Evolutionary conservation across 2,113 vertebrate species (phyloP).

Genomic region (Chamaetylas fuelleborni): DNA sequence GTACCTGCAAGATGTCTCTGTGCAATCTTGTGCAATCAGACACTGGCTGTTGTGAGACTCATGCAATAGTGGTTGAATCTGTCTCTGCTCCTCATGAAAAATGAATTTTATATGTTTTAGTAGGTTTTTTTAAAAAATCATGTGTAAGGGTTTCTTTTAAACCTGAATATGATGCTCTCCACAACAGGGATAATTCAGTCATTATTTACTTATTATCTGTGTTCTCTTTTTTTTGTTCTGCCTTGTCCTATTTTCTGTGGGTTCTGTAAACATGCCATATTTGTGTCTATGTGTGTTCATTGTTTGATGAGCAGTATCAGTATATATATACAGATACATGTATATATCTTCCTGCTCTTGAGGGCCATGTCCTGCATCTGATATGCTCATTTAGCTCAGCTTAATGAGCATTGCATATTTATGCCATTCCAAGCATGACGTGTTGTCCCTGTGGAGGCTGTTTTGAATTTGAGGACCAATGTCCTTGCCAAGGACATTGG

Average conservation of each 20-base stretch:
- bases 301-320: background rate
- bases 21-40: background rate
- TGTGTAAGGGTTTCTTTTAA: background rate
- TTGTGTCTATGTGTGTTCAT: constrained; percentile 2
- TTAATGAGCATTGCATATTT: constrained; percentile 45
- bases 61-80: background rate
- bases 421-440: constrained; percentile 24
- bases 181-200: background rate
- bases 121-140: background rate
- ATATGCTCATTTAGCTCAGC: constrained; percentile 9
- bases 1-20: background rate
- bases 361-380: constrained; percentile 35
- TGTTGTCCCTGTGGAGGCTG: constrained; percentile 36
- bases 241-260: background rate
- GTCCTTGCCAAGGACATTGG: constrained; percentile 36
- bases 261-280: constrained; percentile 1
- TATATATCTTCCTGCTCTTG: constrained; percentile 11
- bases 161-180: background rate
- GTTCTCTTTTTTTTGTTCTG: constrained; percentile 19
- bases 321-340: constrained; percentile 13
- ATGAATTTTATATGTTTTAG: background rate
- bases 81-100: background rate
- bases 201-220: background rate
- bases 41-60: background rate
- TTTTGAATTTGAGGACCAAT: constrained; percentile 52